Evolutionary conservation across 2,797 vertebrate genomes (phyloP).

Genomic region (Macropus fuliginosus): DNA sequence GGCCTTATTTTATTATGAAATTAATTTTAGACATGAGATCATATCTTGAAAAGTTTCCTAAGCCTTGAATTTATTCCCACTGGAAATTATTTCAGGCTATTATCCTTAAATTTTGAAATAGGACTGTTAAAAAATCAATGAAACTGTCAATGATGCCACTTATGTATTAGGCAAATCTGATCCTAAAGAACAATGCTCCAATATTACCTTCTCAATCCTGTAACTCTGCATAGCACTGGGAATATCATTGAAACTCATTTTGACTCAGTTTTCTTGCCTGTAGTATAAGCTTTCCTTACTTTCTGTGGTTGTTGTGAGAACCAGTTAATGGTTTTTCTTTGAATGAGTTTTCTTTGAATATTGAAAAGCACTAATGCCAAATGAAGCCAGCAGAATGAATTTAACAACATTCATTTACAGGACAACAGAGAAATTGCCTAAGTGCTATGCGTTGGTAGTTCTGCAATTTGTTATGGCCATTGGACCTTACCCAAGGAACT

Average conservation of each 20-base stretch:
- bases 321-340: too few species aligned
- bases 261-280: not conserved
- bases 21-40: slow-evolving; percentile 34
- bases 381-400: not conserved
- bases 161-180: too few species aligned
- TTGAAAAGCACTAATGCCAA: too few species aligned
- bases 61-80: too few species aligned
- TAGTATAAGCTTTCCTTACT: not conserved
- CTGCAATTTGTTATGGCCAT: slow-evolving; percentile 24
- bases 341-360: too few species aligned
- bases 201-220: not conserved
- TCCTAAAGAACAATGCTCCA: too few species aligned
- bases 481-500: slow-evolving; percentile 47
- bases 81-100: too few species aligned
- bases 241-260: not conserved
- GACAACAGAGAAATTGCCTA: slow-evolving; percentile 23
- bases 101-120: too few species aligned
- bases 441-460: slow-evolving; percentile 29
- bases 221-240: not conserved
- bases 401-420: slow-evolving; percentile 15
- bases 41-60: slow-evolving; percentile 1
- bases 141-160: too few species aligned
- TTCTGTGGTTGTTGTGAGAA: too few species aligned
- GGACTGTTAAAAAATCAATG: too few species aligned
- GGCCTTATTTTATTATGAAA: slow-evolving; percentile 4